These are phyloP conservation scores for Mugil cephalus DNA, from an alignment of 2,113 vertebrate genomes.

Conservation along the genomic window DNA sequence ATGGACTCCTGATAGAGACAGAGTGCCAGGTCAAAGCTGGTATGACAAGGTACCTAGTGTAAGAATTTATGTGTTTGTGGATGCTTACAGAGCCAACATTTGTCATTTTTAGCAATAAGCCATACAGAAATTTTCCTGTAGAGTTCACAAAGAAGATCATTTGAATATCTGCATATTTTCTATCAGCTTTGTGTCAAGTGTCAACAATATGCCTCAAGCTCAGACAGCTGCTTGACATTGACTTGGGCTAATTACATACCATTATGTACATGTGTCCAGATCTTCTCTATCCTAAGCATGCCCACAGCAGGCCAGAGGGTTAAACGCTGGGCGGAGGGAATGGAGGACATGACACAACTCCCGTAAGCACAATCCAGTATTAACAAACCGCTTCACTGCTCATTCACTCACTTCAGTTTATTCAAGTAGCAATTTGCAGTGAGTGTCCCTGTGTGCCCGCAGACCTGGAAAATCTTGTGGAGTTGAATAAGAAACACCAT, in stretches of 20 bases:
- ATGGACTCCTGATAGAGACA: slow-evolving; percentile 82
- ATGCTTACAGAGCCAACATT: too few relatives aligned
- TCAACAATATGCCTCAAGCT: slow-evolving; percentile 17
- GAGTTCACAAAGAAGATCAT: slow-evolving; percentile 17
- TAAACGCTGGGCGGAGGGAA: slow-evolving; percentile 85
- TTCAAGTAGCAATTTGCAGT: too few relatives aligned
- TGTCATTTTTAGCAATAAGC: too few relatives aligned
- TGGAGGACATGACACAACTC: slow-evolving; percentile 96
- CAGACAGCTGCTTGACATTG: slow-evolving; percentile 24
- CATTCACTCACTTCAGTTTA: slow-evolving; percentile 21
- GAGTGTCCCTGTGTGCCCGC: too few relatives aligned
- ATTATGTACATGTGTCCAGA: slow-evolving; percentile 78
- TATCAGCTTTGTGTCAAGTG: slow-evolving; percentile 21
- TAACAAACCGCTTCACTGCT: slow-evolving; percentile 25
- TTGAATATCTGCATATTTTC: slow-evolving; percentile 19
- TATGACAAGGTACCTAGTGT: slow-evolving; percentile 83
- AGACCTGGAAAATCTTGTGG: slow-evolving; percentile 12
- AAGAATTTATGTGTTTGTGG: background rate
- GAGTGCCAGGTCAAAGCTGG: slow-evolving; percentile 83
- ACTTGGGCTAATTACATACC: slow-evolving; percentile 23
- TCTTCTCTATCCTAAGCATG: slow-evolving; percentile 91
- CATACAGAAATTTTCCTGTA: too few relatives aligned
- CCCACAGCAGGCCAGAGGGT: slow-evolving; percentile 84
- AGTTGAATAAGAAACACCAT: slow-evolving; percentile 16
- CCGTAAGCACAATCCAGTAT: slow-evolving; percentile 86